These are phyloP conservation scores for Narcine bancroftii DNA, from an alignment of 2,113 vertebrate species.

Conservation along the genomic window DNA sequence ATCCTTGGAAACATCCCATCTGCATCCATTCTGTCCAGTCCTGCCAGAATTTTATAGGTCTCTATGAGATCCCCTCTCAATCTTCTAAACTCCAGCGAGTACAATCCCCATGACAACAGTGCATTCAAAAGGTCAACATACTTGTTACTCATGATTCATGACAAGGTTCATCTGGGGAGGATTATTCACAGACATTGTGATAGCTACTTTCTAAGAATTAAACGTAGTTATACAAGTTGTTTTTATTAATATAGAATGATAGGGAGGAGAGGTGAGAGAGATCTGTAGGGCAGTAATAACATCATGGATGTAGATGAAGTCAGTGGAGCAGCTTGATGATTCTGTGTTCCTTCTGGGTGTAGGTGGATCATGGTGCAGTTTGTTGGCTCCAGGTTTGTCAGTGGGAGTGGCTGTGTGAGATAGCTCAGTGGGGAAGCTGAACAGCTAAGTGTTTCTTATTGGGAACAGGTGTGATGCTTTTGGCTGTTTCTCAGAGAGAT, in stretches of 20 bases:
- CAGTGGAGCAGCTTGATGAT: background rate
- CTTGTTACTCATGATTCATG: background rate
- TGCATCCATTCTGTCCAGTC: too few species aligned
- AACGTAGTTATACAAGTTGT: background rate
- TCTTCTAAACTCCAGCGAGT: too few species aligned
- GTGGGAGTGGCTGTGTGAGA: constrained; percentile 19
- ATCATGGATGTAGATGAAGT: background rate
- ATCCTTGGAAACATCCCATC: too few species aligned
- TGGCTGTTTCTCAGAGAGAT: constrained; percentile 19
- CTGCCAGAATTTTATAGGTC: too few species aligned
- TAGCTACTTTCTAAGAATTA: background rate
- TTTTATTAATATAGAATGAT: background rate
- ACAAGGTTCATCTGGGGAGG: background rate
- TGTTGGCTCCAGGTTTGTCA: background rate
- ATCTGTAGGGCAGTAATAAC: background rate
- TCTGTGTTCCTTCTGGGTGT: background rate
- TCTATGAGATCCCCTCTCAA: too few species aligned
- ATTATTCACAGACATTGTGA: background rate
- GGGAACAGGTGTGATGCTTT: constrained; percentile 12
- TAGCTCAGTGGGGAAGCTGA: background rate
- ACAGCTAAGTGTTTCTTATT: constrained; percentile 18
- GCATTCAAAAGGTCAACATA: constrained; percentile 4
- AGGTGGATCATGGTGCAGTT: background rate
- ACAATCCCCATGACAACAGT: background rate
- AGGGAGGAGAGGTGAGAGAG: background rate